Base-by-base conservation (phyloP, 2,888 invertebrate genomes). In the Machimus atricapillus region DNA sequence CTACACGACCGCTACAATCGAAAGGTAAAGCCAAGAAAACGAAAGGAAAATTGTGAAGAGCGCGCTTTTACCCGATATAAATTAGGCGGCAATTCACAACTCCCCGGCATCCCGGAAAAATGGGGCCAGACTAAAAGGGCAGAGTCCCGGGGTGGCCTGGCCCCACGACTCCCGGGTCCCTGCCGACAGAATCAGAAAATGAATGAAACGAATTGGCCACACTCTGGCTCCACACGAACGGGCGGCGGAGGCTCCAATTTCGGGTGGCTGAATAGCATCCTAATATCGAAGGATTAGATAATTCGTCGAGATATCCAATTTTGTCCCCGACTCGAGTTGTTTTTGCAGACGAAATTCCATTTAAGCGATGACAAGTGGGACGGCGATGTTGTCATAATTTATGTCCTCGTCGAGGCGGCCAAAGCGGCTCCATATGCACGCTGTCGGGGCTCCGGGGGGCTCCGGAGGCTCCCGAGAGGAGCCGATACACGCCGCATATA, bases 321-420 rank as follows among this genome's bases (percentile, higher is more conserved):
- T 87, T 83, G 77, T 79, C 73, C 74, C 85, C 58, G 85, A 46
- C 79, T 87, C 40, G 73, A 87, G 82, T 79, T 74, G 79, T 74
- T 83, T 78, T 85, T 43, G 87, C 85, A 83, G 87, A 87, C 87
- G 79, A 86, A 88, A 87, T 87, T 88, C 86, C 88, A 88, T 88
- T 88, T 88, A 87, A 56, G 66, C 74, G 88, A 87, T 88, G 88
- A 88, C 88, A 88, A 88, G 79, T 88, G 76, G 87, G 79, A 86
- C 81, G 79, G 78, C 81, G 77, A 46, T 87, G 85, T 66, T 77
- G 78, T 88, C 87, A 87, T 88, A 88, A 88, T 87, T 87, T 88
- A 87, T 87, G 81, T 40, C 56, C 37, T 83, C n/a, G 86, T 83
- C 73, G 46, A 58, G 58, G 79, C 76, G 86, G 52, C 76, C 77